These are phyloP conservation scores for Beaufortia kweichowensis DNA, from an alignment of 2,113 vertebrate genomes.

Conservation along the genomic window DNA sequence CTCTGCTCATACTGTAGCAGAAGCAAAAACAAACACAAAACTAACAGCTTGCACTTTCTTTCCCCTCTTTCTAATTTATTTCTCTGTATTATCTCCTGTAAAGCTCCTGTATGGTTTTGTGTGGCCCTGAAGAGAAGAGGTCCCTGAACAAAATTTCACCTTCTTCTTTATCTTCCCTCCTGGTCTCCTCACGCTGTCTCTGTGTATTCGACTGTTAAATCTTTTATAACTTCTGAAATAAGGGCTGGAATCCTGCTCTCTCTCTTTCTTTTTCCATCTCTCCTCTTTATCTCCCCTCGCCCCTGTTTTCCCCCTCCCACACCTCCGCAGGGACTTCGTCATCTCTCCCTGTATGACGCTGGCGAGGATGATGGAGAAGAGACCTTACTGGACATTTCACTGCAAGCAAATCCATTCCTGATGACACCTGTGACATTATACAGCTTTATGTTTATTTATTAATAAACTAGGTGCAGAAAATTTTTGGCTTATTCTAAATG, in stretches of 20 bases:
- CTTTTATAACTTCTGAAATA: slow-evolving; percentile 40
- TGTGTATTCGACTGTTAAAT: neutral
- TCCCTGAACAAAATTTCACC: slow-evolving; percentile 16
- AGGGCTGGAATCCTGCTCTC: slow-evolving; percentile 48
- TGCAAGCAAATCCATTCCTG: neutral
- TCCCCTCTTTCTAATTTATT: neutral
- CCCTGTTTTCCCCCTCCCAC: slow-evolving; percentile 53
- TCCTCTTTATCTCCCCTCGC: slow-evolving; percentile 61
- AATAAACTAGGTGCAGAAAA: neutral
- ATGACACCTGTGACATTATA: slow-evolving; percentile 16
- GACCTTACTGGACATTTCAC: slow-evolving; percentile 21
- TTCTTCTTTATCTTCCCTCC: slow-evolving; percentile 33
- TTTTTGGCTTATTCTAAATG: neutral
- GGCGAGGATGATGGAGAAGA: slow-evolving; percentile 27
- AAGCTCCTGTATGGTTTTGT: slow-evolving; percentile 7
- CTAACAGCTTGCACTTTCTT: neutral
- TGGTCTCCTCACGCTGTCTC: slow-evolving; percentile 38
- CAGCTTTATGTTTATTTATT: neutral
- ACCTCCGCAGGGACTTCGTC: slow-evolving; percentile 58
- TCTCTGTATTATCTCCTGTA: neutral
- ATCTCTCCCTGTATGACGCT: slow-evolving; percentile 54
- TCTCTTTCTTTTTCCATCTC: slow-evolving; percentile 70
- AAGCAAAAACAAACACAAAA: slow-evolving; percentile 40
- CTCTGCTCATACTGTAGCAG: slow-evolving; percentile 66
- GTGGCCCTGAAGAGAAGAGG: slow-evolving; percentile 27